phyloP scores from a whole-genome alignment of 2,888 invertebrate species.

The Bellardia pandia region DNA sequence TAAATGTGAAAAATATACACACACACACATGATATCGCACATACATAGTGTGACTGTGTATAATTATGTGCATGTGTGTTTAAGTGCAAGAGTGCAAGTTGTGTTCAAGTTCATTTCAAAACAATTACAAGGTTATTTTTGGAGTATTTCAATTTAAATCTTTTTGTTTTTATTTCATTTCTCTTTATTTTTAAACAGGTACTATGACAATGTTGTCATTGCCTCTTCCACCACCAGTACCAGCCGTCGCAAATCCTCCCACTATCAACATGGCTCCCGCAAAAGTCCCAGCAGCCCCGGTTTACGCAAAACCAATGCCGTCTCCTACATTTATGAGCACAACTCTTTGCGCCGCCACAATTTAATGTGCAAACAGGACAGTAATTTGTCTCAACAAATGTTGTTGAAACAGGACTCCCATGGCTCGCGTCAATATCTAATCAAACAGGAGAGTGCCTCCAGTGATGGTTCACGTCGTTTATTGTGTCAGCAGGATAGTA shows the following conservation, averaged over 20 bases:
- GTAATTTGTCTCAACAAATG: slow-evolving; percentile 83
- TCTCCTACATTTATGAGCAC: slow-evolving; percentile 86
- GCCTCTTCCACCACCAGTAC: slow-evolving; percentile 94
- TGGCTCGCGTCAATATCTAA: slow-evolving; percentile 83
- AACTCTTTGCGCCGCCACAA: slow-evolving; percentile 82
- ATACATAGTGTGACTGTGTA: background rate
- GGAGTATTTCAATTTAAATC: slow-evolving; percentile 36
- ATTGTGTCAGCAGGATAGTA: slow-evolving; percentile 83
- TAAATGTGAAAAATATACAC: background rate
- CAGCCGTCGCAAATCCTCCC: slow-evolving; percentile 93
- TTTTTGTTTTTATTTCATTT: slow-evolving; percentile 41
- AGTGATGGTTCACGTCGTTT: slow-evolving; percentile 83
- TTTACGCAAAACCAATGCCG: slow-evolving; percentile 84
- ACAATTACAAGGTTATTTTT: slow-evolving; percentile 63
- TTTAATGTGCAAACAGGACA: slow-evolving; percentile 84
- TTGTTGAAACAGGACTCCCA: slow-evolving; percentile 84
- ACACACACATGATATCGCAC: background rate
- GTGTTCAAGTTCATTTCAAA: slow-evolving; percentile 68
- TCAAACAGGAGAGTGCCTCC: slow-evolving; percentile 84
- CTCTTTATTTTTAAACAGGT: slow-evolving; percentile 80
- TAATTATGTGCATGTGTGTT: background rate
- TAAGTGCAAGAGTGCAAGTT: slow-evolving; percentile 62
- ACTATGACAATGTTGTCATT: slow-evolving; percentile 94
- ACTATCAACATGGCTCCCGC: slow-evolving; percentile 88
- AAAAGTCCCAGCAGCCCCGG: slow-evolving; percentile 86